Conservation (phyloP, 1,140 invertebrate genomes). For the Manduca sexta region DNA sequence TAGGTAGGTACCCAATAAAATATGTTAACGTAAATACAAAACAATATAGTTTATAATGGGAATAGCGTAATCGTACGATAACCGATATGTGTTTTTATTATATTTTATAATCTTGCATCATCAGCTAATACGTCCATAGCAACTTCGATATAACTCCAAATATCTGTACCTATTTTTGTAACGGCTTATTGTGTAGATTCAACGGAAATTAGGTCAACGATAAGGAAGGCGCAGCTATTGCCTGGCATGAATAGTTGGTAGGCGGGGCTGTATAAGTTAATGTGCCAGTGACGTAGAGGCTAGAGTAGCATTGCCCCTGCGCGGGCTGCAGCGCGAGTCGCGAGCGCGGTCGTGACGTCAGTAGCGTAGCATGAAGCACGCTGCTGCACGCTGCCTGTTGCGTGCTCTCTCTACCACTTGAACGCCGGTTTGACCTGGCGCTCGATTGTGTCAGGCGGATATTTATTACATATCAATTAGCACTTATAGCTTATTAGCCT, state of each 20-base stretch:
- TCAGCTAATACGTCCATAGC: too few species aligned
- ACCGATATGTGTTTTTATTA: too few species aligned
- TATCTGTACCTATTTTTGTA: constrained; percentile 13
- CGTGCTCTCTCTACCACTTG: neutral
- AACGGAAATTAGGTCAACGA: constrained; percentile 14
- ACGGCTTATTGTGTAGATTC: constrained; percentile 6
- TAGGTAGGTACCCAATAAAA: too few species aligned
- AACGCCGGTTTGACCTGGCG: neutral
- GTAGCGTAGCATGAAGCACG: neutral
- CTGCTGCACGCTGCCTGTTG: neutral
- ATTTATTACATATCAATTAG: neutral
- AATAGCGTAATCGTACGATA: too few species aligned
- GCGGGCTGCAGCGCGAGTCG: constrained; percentile 15
- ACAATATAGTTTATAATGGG: too few species aligned
- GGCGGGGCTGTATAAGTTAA: constrained; percentile 10
- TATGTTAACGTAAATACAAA: too few species aligned
- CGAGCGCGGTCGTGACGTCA: constrained; percentile 42
- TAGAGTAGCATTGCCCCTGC: constrained; percentile 35
- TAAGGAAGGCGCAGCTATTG: constrained; percentile 10
- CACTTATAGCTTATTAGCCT: neutral
- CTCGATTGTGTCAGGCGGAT: neutral
- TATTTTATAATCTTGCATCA: too few species aligned
- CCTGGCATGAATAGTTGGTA: constrained; percentile 10
- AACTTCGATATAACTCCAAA: constrained; percentile 1
- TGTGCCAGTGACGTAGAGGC: constrained; percentile 24